phyloP scores from a whole-genome alignment of 2,797 vertebrate genomes.

The Falco cherrug region DNA sequence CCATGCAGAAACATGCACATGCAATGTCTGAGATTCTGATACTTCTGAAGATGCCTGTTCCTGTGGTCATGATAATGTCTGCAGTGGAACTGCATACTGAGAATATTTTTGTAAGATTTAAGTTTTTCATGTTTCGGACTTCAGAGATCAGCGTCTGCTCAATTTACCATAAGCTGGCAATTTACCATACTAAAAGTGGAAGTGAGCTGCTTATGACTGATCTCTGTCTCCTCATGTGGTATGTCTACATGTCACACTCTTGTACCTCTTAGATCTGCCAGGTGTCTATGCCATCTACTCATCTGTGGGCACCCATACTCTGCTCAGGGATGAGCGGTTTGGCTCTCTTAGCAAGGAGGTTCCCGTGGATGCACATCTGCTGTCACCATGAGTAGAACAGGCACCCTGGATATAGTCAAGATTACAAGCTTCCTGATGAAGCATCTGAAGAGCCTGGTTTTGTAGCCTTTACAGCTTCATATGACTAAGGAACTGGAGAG shows the following conservation, averaged over 20 bases:
- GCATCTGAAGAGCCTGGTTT: neutral
- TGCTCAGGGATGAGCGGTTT: accelerated
- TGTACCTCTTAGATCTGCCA: neutral
- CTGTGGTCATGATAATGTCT: neutral
- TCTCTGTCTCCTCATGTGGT: neutral
- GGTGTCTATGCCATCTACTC: neutral
- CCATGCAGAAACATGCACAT: neutral
- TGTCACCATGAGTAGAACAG: accelerated
- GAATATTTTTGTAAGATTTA: neutral
- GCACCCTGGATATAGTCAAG: accelerated
- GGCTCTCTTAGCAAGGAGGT: neutral
- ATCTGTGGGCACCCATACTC: neutral
- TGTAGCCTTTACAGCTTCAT: neutral
- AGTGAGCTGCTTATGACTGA: neutral
- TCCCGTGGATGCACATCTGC: neutral
- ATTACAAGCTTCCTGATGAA: neutral
- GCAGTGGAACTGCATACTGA: neutral
- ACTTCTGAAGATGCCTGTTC: neutral
- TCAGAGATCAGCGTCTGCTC: neutral
- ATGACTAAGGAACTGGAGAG: neutral
- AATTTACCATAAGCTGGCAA: neutral
- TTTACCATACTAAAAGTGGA: neutral
- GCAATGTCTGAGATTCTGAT: neutral
- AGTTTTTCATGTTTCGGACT: neutral
- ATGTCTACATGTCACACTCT: neutral